A percentile compares a stretch with the other conserved stretches of the same genome.
Evolutionary conservation across 2,113 vertebrate species (phyloP).

Genomic region (Corythoichthys intestinalis): DNA sequence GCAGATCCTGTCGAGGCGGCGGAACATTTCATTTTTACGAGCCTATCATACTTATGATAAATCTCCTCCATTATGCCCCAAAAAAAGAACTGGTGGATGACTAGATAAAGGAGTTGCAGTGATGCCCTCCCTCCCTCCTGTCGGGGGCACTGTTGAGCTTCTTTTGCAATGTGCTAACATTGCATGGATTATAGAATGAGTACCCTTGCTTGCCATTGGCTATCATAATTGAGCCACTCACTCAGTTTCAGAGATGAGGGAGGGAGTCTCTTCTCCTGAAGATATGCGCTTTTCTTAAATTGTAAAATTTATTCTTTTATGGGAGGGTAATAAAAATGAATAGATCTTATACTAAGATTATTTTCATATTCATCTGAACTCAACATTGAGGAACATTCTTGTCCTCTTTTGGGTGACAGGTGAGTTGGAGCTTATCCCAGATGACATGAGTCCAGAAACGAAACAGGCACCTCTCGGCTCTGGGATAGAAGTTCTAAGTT

Average conservation of each 20-base stretch:
- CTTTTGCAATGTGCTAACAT: constrained; percentile 5
- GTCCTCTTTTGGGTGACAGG: no score
- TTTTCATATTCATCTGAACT: no score
- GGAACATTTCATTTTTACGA: constrained; percentile 59
- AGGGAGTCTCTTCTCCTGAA: background rate
- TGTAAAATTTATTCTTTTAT: background rate
- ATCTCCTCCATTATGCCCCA: constrained; percentile 44
- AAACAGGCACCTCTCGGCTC: no score
- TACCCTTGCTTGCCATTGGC: constrained; percentile 53
- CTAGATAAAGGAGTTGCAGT: constrained; percentile 5
- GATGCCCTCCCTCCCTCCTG: constrained; percentile 30
- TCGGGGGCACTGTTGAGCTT: constrained; percentile 64
- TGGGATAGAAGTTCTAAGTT: no score
- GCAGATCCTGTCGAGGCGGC: constrained; percentile 27
- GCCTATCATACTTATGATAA: constrained; percentile 58
- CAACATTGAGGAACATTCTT: no score
- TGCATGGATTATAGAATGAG: constrained; percentile 39
- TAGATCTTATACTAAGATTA: no score
- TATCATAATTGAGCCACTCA: constrained; percentile 55
- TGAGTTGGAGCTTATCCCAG: no score
- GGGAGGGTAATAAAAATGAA: no score
- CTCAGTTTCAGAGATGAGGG: background rate
- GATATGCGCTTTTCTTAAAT: background rate
- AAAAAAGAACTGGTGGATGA: constrained; percentile 24
- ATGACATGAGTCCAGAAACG: no score